These are phyloP conservation scores for Chrysocyon brachyurus DNA, from an alignment of 2,797 vertebrate genomes.

Conservation along the genomic window DNA sequence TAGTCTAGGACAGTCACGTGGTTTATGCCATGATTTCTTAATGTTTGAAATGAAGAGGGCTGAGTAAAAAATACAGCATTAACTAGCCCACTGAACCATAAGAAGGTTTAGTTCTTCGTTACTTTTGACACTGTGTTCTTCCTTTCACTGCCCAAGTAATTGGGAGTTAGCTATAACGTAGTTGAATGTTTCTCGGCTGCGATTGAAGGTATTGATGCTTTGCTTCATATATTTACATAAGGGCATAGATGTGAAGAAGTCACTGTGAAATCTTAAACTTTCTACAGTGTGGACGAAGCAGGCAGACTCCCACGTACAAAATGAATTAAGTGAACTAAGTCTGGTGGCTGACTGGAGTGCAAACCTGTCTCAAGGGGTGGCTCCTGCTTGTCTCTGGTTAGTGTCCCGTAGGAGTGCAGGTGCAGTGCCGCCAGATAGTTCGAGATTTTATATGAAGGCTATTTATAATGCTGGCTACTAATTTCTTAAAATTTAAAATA, in stretches of 20 bases:
- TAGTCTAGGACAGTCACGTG: not conserved
- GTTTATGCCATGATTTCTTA: constrained; percentile 33
- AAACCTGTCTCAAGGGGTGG: not conserved
- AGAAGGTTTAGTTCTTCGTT: not conserved
- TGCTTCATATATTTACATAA: constrained; percentile 41
- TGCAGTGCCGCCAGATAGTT: not conserved
- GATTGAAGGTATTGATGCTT: not conserved
- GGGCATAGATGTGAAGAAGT: constrained; percentile 2
- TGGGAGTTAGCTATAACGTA: not conserved
- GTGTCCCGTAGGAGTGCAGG: not conserved
- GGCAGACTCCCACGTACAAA: not conserved
- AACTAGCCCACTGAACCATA: not conserved
- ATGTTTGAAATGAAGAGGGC: not conserved
- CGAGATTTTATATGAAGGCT: not conserved
- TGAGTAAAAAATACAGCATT: not conserved
- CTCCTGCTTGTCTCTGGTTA: not conserved
- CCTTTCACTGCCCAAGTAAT: constrained; percentile 22
- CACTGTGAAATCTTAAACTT: not conserved
- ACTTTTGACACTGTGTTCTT: constrained; percentile 7
- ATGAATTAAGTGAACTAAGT: not conserved
- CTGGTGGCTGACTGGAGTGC: not conserved
- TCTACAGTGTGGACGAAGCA: not conserved
- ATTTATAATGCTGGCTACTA: not conserved
- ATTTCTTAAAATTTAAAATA: not conserved
- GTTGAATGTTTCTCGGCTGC: not conserved